Conservation (phyloP, 2,113 vertebrate species). For the Tyrannus savana region DNA sequence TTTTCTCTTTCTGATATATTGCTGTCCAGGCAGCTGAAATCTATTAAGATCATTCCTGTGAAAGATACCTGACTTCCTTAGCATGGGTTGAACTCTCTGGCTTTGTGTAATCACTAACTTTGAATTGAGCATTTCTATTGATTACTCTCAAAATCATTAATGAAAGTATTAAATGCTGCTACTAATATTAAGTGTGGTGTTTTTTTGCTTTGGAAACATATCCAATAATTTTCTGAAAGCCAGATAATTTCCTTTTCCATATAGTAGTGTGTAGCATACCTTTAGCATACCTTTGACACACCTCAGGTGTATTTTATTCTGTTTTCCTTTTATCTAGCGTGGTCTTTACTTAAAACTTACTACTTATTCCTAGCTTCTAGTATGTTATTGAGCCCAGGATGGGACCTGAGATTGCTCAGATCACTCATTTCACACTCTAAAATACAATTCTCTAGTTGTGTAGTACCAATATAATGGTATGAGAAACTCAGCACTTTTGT, state of each 20-base stretch:
- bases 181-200: neutral
- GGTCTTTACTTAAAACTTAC: neutral
- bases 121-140: neutral
- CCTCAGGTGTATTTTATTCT: neutral
- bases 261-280: neutral
- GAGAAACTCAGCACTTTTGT: neutral
- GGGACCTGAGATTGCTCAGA: neutral
- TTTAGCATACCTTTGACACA: neutral
- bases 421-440: neutral
- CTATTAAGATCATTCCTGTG: neutral
- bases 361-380: neutral
- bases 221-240: neutral
- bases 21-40: neutral
- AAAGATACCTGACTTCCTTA: neutral
- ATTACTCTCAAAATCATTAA: neutral
- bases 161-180: neutral
- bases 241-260: neutral
- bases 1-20: neutral
- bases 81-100: accelerated
- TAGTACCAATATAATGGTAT: neutral
- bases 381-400: neutral
- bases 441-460: neutral
- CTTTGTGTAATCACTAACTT: neutral
- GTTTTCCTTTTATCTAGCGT: neutral
- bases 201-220: neutral